phyloP scores from a whole-genome alignment of 1,140 invertebrate species.

The Pogonognathellus flavescens region DNA sequence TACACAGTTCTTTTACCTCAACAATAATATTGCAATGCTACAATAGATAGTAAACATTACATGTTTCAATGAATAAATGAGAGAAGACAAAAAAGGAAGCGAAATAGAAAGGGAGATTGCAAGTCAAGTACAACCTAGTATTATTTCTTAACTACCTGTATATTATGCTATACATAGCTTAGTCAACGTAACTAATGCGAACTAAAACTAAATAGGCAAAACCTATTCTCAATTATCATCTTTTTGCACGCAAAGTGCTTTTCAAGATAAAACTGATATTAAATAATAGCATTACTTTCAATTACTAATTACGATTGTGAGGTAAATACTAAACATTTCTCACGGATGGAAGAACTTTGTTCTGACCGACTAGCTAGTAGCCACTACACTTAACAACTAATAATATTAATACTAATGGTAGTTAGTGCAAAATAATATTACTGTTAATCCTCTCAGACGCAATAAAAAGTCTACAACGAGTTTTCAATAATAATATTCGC shows the following conservation, averaged over 20 bases:
- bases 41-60: conserved; percentile 38
- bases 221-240: conserved; percentile 6
- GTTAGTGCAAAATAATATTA: too few species aligned
- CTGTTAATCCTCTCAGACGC: too few species aligned
- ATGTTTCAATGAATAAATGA: conserved; percentile 34
- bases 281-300: conserved; percentile 10
- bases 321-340: neutral
- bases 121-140: conserved; percentile 38
- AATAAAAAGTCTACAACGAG: too few species aligned
- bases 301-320: neutral
- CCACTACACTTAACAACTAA: neutral
- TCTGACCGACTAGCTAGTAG: neutral
- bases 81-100: conserved; percentile 40
- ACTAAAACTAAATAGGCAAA: conserved; percentile 15
- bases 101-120: conserved; percentile 48
- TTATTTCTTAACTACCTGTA: conserved; percentile 12
- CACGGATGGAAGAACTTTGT: neutral
- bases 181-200: neutral
- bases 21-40: neutral
- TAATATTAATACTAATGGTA: too few species aligned
- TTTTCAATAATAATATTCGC: too few species aligned
- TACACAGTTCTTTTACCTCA: neutral
- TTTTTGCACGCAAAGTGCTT: conserved; percentile 11
- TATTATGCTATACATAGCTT: neutral
- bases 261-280: conserved; percentile 14